Evolutionary conservation across 2,113 vertebrate genomes (phyloP).

Genomic region (Urocynchramus pylzowi): DNA sequence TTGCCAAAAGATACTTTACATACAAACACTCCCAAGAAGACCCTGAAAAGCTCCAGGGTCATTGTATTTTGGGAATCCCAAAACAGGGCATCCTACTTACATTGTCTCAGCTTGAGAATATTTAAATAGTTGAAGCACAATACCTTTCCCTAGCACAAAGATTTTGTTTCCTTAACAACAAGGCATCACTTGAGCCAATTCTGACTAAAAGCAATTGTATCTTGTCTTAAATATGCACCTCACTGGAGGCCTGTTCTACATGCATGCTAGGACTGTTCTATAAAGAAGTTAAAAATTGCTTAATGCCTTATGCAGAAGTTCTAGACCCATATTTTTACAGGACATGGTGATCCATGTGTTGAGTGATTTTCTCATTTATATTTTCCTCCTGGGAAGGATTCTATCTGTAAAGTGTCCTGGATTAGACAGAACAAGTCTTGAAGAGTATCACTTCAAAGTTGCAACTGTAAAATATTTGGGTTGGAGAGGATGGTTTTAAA

Average conservation of each 20-base stretch:
- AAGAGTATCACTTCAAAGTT: background rate
- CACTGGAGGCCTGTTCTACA: background rate
- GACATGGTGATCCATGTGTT: background rate
- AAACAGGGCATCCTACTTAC: background rate
- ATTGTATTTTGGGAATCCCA: background rate
- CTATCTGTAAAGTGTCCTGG: background rate
- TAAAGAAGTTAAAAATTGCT: background rate
- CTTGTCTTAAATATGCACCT: background rate
- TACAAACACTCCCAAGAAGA: background rate
- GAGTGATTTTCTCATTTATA: background rate
- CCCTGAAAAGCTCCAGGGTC: background rate
- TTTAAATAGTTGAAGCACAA: background rate
- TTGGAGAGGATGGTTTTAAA: accelerated
- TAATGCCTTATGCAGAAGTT: background rate
- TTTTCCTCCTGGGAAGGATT: background rate
- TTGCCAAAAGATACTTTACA: background rate
- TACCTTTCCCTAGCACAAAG: background rate
- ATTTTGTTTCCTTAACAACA: background rate
- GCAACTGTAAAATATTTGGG: background rate
- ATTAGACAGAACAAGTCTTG: background rate
- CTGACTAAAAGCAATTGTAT: background rate
- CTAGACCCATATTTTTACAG: background rate
- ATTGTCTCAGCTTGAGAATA: background rate
- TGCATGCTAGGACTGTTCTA: background rate
- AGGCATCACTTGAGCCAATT: background rate